phyloP scores from a whole-genome alignment of 2,113 vertebrate species.

The Protobothrops flavoviridis region DNA sequence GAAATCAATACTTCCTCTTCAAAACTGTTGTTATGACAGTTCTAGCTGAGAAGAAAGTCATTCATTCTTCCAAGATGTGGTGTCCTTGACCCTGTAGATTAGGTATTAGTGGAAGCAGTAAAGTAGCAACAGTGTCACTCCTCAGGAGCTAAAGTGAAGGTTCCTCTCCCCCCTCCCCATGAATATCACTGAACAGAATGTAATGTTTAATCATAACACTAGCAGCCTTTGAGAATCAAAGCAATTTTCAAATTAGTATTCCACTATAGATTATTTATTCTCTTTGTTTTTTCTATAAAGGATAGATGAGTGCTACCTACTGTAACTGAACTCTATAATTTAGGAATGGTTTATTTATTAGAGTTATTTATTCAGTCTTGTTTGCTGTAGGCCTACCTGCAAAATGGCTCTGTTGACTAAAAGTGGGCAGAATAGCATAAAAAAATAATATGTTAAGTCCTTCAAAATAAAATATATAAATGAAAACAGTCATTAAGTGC shows the following conservation, averaged over 20 bases:
- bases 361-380: not conserved
- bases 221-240: not conserved
- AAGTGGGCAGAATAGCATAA: not conserved
- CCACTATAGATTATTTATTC: not conserved
- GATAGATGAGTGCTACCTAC: not conserved
- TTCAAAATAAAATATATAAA: not conserved
- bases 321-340: not conserved
- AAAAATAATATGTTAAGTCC: not conserved
- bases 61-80: slow-evolving; percentile 21
- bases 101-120: not conserved
- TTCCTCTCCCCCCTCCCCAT: no score
- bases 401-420: not conserved
- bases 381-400: not conserved
- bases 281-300: not conserved
- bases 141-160: not conserved
- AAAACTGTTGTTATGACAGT: slow-evolving; percentile 4
- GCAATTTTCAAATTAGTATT: not conserved
- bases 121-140: not conserved
- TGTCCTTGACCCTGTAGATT: not conserved
- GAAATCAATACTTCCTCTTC: not conserved
- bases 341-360: not conserved
- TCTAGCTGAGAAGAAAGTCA: slow-evolving; percentile 6
- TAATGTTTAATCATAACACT: not conserved
- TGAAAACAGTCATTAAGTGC: not conserved
- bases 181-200: not conserved